phyloP scores from a whole-genome alignment of 2,888 invertebrate species.

The Ectobius pallidus region DNA sequence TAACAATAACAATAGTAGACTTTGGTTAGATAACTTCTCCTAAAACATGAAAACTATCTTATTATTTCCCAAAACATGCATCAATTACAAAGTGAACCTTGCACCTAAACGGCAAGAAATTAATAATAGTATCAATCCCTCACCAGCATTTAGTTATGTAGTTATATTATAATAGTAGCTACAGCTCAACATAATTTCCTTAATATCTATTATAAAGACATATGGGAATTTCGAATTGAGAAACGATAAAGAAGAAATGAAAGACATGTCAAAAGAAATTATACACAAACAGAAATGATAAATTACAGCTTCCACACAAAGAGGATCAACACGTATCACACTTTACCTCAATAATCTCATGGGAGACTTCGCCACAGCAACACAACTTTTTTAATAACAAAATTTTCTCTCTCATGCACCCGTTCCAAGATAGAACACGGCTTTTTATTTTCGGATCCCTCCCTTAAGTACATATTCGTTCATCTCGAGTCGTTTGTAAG shows the following conservation, averaged over 20 bases:
- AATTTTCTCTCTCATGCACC: slow-evolving; percentile 26
- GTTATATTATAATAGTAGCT: too few relatives aligned
- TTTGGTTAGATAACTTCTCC: too few relatives aligned
- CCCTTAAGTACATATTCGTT: slow-evolving; percentile 29
- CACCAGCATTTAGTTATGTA: too few relatives aligned
- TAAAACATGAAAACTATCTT: too few relatives aligned
- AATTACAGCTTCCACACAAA: background rate
- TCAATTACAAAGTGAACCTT: too few relatives aligned
- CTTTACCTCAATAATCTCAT: slow-evolving; percentile 6
- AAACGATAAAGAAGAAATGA: background rate
- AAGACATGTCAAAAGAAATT: too few relatives aligned
- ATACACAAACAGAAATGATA: slow-evolving; percentile 1
- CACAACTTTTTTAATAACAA: slow-evolving; percentile 30
- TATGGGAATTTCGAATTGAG: background rate
- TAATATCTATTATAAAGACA: too few relatives aligned
- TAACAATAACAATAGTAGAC: too few relatives aligned
- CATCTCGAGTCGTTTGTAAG: slow-evolving; percentile 12
- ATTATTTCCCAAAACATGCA: too few relatives aligned
- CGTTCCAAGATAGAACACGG: slow-evolving; percentile 32
- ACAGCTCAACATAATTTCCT: too few relatives aligned
- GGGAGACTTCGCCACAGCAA: background rate
- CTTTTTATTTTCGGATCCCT: slow-evolving; percentile 8
- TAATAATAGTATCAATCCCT: too few relatives aligned
- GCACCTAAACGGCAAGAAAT: too few relatives aligned
- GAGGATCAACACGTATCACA: slow-evolving; percentile 18